Conservation (phyloP, 53 echinoderm and acorn worm genomes). For the Patiria pectinifera region DNA sequence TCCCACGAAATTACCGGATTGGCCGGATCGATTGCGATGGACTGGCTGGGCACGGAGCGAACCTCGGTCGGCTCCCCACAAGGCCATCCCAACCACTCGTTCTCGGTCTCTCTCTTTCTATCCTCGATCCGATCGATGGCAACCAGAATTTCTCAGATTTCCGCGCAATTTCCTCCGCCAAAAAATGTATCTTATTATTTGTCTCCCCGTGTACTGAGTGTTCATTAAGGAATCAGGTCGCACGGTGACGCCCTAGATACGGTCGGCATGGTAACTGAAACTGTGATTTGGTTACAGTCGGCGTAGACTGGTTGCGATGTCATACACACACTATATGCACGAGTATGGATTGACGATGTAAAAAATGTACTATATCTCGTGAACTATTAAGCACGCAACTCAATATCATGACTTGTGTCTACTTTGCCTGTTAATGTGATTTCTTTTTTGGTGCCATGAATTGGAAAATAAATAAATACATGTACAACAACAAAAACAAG, state of each 20-base stretch:
- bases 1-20: slow-evolving; percentile 10
- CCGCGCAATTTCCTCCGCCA: slow-evolving; percentile 3
- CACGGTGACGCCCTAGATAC: not conserved
- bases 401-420: too few species aligned
- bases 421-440: too few species aligned
- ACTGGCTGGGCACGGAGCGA: not conserved
- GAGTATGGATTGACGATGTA: too few species aligned
- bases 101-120: too few species aligned
- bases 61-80: not conserved
- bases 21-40: not conserved
- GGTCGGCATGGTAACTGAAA: not conserved
- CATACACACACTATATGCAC: not conserved
- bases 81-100: slow-evolving; percentile 7
- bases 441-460: not conserved
- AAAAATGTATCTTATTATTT: slow-evolving; percentile 14
- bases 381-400: too few species aligned
- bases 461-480: not conserved
- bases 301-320: not conserved
- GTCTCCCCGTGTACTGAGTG: not conserved
- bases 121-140: slow-evolving; percentile 7
- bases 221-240: slow-evolving; percentile 9
- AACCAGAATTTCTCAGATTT: slow-evolving; percentile 57
- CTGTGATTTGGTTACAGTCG: not conserved
- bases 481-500: not conserved
- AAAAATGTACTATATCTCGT: too few species aligned